Base-by-base conservation (phyloP, 2,113 vertebrate genomes). In the Caranx ignobilis region DNA sequence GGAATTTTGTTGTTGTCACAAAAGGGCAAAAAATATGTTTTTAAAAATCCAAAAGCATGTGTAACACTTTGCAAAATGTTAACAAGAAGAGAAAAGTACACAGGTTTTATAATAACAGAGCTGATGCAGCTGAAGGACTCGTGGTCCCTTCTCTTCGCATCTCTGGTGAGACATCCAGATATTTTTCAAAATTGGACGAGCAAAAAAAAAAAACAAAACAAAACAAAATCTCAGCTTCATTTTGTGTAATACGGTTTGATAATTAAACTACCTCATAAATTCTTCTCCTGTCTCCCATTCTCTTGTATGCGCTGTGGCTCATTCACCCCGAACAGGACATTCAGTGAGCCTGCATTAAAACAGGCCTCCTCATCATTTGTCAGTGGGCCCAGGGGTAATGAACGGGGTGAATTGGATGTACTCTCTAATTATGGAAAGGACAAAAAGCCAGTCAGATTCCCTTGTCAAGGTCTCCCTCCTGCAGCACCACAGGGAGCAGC, bases 361-460 rank as follows among this genome's bases (percentile, higher is more conserved):
- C 67, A 48, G 72, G 64, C 85, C 69, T 62, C 71, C 76, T 81
- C 76, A 54, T 89, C 88, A 84, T 87, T 89, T 85, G 77, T 89
- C 86, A 81, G 67, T 7, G 74, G 85, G 71, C 92, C 86, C 87
- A 71, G 75, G 90, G 89, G 86, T 87, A 92, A 92, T 89, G 87
- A 90, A 79, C 67, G 6, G 86, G 86, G 69, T 81, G 87, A 88
- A 89, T 83, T 89, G 87, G 76, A 90, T 90, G 86, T 77, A 87
- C 84, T 84, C 82, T 90, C 85, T 93, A 91, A 93, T 93, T 89
- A 93, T 89, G 88, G 69, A 86, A 89, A 90, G 82, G 88, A 92
- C 88, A 91, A 91, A 91, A 83, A 87, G 82, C 83, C 76, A 87
- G 83, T 77, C 78, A 75, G 66, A 81, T 71, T 88, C 85, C 69